Evolutionary conservation across 1,140 invertebrate species (phyloP), one percentile per base, ranked within the genome.

Genomic region (Caenorhabditis latens): DNA sequence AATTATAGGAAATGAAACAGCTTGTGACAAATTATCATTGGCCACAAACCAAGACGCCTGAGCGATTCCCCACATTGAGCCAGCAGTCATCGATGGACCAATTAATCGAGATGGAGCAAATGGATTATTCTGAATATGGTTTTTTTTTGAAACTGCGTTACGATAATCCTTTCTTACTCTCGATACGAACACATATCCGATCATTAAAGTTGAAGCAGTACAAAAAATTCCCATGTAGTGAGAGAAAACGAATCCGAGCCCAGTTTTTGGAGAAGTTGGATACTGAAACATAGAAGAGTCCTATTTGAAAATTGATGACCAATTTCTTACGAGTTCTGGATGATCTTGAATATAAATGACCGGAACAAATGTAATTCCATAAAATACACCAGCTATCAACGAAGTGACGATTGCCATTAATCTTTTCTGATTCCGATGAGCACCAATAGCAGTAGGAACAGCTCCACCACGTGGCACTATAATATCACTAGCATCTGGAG

Each of bases 1-100:
- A 16, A 93, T 91, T 55, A 94, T 93, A 7, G 93, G 93, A 86
- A 94, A 94, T 9, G 93, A 91, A 9, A 94, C 92, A 48, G 93
- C 87, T 89, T 93, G 92, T 4, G 93, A 93, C 42, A 94, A 88
- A 2, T 90, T 90, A 61, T 92, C 91, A 89, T 94, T 94, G 9
- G 93, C 93, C 21, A 94, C 89, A 89, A 94, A 94, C 92, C 93
- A 94, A 50, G 92, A 90, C 8, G 90, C 88, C 4, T 93, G 91
- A 24, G 93, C 93, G 11, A 93, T 89, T 24, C 87, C 93, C 93
- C 93, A 94, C 93, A 94, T 93, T 8, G 92, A 58, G 0, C 93
- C 93, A 14, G 93, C 92, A 9, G 92, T 79, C 9, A 94, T 83
- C 9, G 91, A 93, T n/a, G 93, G 93, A 11, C 94, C 87, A 50